A percentile compares a stretch with the other conserved stretches of the same genome.
Conservation (phyloP, 2,113 vertebrate genomes). For the Daubentonia madagascariensis region DNA sequence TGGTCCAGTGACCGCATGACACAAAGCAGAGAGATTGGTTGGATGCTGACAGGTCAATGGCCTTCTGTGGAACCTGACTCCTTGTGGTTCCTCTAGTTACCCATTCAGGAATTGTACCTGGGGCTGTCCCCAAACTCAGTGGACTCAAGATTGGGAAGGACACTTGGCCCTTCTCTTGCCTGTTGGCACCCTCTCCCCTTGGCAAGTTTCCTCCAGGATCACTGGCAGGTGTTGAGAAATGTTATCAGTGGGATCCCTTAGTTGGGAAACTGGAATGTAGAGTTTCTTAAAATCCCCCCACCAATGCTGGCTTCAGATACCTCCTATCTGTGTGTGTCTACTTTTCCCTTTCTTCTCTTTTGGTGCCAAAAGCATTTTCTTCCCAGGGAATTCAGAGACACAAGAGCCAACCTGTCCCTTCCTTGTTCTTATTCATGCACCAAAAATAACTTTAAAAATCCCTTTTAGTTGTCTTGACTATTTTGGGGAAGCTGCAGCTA, state of each 20-base stretch:
- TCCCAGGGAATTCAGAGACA: neutral
- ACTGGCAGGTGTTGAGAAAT: neutral
- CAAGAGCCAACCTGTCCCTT: neutral
- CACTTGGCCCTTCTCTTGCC: neutral
- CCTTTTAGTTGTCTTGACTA: slow-evolving; percentile 41
- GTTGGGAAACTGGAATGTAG: neutral
- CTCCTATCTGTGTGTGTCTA: neutral
- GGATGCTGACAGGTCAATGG: neutral
- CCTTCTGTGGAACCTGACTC: neutral
- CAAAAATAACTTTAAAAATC: slow-evolving; percentile 52
- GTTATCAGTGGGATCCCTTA: neutral
- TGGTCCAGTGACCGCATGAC: neutral
- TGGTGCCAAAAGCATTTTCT: neutral
- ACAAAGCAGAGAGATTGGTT: neutral
- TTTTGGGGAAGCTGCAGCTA: slow-evolving; percentile 44
- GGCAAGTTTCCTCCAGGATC: neutral
- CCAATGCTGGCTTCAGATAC: neutral
- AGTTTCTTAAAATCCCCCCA: neutral
- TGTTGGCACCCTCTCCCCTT: neutral
- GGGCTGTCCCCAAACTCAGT: neutral
- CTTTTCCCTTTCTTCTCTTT: neutral
- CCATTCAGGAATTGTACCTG: neutral
- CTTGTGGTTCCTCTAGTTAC: neutral
- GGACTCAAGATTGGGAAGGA: neutral
- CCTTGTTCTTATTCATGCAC: slow-evolving; percentile 36